A percentile compares a stretch with the other conserved stretches of the same genome.
Evolutionary conservation across 2,113 vertebrate genomes (phyloP).

Genomic region (Sinocyclocheilus rhinocerous): DNA sequence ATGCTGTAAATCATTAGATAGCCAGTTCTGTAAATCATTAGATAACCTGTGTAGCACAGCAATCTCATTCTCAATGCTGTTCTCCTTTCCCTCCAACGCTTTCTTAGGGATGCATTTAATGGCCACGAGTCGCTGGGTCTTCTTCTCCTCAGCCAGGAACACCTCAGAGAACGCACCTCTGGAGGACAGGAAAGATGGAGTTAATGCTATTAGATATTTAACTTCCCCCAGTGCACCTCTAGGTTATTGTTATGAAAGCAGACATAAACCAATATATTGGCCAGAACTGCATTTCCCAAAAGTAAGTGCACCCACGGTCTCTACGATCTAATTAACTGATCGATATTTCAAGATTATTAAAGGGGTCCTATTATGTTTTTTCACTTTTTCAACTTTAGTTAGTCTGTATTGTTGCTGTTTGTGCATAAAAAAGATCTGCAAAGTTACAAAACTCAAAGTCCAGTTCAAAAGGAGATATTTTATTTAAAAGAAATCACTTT

Average conservation of each 20-base stretch:
- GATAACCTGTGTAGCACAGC: constrained; percentile 85
- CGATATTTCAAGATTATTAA: neutral
- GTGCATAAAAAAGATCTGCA: too few species aligned
- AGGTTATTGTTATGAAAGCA: neutral
- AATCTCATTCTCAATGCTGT: constrained; percentile 89
- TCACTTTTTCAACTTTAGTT: too few species aligned
- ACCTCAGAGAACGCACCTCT: constrained; percentile 91
- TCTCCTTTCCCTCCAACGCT: constrained; percentile 87
- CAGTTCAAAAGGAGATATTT: too few species aligned
- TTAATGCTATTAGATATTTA: constrained; percentile 8
- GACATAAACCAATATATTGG: neutral
- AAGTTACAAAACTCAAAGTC: too few species aligned
- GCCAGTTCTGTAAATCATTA: constrained; percentile 39
- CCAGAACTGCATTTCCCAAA: neutral
- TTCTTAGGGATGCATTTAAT: constrained; percentile 92
- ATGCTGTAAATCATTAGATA: neutral
- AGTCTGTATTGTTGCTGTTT: too few species aligned
- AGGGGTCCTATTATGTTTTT: too few species aligned
- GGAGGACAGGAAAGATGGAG: constrained; percentile 34
- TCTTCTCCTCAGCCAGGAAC: constrained; percentile 86
- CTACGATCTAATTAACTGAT: neutral
- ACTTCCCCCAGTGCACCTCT: neutral
- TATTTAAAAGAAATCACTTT: too few species aligned
- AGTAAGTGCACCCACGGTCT: neutral
- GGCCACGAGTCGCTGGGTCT: constrained; percentile 83